These are phyloP conservation scores for Eristalinus sepulchralis DNA, from an alignment of 2,888 invertebrate genomes.

Conservation along the genomic window DNA sequence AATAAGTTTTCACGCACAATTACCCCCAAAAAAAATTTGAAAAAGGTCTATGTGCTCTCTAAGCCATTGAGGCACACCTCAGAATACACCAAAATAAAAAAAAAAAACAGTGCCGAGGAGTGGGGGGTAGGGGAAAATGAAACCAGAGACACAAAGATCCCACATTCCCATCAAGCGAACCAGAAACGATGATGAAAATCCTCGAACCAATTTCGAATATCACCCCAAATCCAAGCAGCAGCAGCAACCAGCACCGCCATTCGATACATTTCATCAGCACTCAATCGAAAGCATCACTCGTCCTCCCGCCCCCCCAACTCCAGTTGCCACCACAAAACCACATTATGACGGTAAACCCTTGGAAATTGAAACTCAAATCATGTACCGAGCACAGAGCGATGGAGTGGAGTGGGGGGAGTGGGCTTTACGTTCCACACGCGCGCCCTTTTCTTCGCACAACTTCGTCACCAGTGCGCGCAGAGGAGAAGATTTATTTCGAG, in stretches of 20 bases:
- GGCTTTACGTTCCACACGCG: not conserved
- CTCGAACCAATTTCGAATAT: not conserved
- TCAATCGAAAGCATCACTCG: not conserved
- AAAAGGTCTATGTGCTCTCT: no score
- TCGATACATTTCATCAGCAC: not conserved
- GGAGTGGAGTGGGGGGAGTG: not conserved
- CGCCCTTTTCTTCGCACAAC: not conserved
- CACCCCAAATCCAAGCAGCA: not conserved
- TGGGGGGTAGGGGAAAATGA: no score
- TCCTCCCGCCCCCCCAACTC: no score
- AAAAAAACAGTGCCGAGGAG: no score
- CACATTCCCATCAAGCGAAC: not conserved
- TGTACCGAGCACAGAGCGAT: not conserved
- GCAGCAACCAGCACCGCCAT: not conserved
- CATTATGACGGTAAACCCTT: not conserved
- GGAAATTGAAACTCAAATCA: constrained; percentile 21
- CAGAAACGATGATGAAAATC: not conserved
- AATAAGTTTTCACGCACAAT: no score
- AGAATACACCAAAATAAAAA: no score
- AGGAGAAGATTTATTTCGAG: constrained; percentile 18
- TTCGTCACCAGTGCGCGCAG: not conserved
- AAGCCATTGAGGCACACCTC: no score
- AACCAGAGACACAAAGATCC: not conserved
- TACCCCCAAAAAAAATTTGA: no score
- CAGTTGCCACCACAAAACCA: not conserved